Conservation (phyloP, 2,797 vertebrate genomes). For the Poecilia picta region DNA sequence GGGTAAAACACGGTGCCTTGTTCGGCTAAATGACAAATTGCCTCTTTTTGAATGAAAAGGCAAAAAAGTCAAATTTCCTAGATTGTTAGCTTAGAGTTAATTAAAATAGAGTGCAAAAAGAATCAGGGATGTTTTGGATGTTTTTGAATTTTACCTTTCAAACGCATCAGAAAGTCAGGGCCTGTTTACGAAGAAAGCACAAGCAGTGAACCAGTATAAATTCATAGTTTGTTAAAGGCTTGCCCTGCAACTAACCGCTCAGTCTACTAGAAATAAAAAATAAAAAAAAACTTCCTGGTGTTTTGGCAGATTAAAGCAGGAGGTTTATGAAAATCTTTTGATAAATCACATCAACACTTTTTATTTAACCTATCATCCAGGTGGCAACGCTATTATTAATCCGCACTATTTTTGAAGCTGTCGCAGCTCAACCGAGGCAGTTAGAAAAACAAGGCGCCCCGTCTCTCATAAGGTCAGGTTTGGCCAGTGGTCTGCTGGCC, state of each 20-base stretch:
- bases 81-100: not conserved
- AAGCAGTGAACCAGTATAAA: slow-evolving; percentile 2
- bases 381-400: slow-evolving; percentile 8
- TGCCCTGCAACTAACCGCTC: slow-evolving; percentile 26
- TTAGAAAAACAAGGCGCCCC: slow-evolving; percentile 3
- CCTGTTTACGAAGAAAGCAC: not conserved
- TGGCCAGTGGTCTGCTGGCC: slow-evolving; percentile 44
- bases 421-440: slow-evolving; percentile 12
- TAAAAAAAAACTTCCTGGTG: not conserved
- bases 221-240: slow-evolving; percentile 50
- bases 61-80: not conserved
- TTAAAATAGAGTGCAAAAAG: not conserved
- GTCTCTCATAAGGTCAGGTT: slow-evolving; percentile 31
- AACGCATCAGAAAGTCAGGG: not conserved
- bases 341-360: not conserved
- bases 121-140: not conserved
- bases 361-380: slow-evolving; percentile 6
- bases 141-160: not conserved
- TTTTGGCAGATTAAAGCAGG: slow-evolving; percentile 1
- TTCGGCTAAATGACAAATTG: not conserved
- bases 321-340: slow-evolving; percentile 3
- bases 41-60: not conserved
- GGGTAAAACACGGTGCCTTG: not conserved
- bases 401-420: slow-evolving; percentile 10
- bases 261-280: slow-evolving; percentile 18